Evolutionary conservation across 2,888 invertebrate species (phyloP), one percentile per base, ranked within the genome.

Genomic region (Mechanitis mazaeus): DNA sequence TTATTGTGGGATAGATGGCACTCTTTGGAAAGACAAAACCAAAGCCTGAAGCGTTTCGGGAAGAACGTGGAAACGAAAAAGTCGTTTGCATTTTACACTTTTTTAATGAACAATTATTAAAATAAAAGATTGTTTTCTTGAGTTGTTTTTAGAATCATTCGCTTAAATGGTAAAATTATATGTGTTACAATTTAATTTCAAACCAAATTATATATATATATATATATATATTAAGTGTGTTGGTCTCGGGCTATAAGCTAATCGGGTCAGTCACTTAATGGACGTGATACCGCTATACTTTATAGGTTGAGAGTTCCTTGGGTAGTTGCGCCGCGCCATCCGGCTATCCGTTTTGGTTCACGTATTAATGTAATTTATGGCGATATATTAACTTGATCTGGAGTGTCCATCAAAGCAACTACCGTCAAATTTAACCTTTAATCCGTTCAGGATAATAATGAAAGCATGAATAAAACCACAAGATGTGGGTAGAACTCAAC

Each of bases 231-330:
- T 20, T 20, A 20, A 20, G 20, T 20, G 20, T 20, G 20, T 20
- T 20, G 20, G 20, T 38, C 38, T 33, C 35, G 11, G 42, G 53
- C 42, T 50, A 42, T 54, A 42, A 53, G 53, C 45, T 35, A 58
- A 58, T 53, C 42, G 53, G 50, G 58, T 35, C 58, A 58, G 58
- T 45, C 42, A 58, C 45, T 53, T 50, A 20, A n/a, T 47, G 31
- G 31, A 31, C 50, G 50, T 7, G 50, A 50, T 9, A 31, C 42
- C 42, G 6, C 11, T 42, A 9, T 9, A 38, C 61, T 62, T 62
- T 45, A 62, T 58, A 56, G 58, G 62, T 62, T 62, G 55, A 62
- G 62, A 59, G 58, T 58, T 60, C 58, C 28, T 54, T 35, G 57
- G 50, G 50, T 31, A 31, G 50, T 3, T 31, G 9, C 50, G 31